Evolutionary conservation across 2,888 invertebrate species (phyloP).

Genomic region (Cerastis leucographa): DNA sequence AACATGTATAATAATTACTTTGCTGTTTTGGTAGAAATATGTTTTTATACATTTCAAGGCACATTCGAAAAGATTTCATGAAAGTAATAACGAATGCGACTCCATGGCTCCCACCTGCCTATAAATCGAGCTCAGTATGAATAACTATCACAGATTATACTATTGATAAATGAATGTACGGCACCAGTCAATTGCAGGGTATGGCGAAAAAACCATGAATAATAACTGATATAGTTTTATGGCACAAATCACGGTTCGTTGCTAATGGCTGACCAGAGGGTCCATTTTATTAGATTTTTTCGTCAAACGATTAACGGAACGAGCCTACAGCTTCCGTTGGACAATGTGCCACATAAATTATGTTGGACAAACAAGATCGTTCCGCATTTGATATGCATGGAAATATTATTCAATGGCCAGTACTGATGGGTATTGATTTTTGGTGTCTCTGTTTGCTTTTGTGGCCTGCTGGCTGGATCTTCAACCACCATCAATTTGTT

Average conservation of each 20-base stretch:
- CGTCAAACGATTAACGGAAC: constrained; percentile 84
- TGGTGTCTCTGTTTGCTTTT: constrained; percentile 28
- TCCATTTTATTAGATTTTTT: constrained; percentile 84
- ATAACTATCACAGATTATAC: constrained; percentile 87
- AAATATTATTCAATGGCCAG: constrained; percentile 62
- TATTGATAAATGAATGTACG: constrained; percentile 86
- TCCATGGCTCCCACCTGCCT: constrained; percentile 72
- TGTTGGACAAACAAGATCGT: constrained; percentile 84
- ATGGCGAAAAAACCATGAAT: constrained; percentile 84
- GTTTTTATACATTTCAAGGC: neutral
- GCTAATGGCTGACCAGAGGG: constrained; percentile 83
- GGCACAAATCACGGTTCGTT: constrained; percentile 82
- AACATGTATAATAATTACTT: neutral
- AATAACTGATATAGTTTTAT: constrained; percentile 84
- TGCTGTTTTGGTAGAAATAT: neutral
- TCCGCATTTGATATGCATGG: constrained; percentile 79
- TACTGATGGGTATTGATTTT: constrained; percentile 62
- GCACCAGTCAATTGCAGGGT: constrained; percentile 81
- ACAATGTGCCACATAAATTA: constrained; percentile 88
- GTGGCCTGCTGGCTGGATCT: neutral
- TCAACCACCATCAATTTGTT: neutral
- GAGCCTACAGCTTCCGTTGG: constrained; percentile 87
- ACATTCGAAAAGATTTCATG: neutral
- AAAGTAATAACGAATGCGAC: constrained; percentile 60
- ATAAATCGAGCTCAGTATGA: constrained; percentile 85